Base-by-base conservation (phyloP, 2,113 vertebrate genomes). In the Otocyon megalotis region DNA sequence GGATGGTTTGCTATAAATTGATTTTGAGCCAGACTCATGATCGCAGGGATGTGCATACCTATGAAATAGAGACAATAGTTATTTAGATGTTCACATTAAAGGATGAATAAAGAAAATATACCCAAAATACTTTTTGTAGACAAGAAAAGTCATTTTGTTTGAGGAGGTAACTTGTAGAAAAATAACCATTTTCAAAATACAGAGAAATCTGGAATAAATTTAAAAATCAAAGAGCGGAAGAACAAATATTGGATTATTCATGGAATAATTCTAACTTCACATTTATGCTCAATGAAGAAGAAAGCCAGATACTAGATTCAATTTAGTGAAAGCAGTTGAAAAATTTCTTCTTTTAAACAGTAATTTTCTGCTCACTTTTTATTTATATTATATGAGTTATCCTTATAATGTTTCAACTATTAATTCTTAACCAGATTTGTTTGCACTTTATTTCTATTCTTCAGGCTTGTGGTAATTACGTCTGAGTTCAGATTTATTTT, bases 21-120 rank as follows among this genome's bases (percentile, higher is more conserved):
- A 56, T 98, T 98, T 85, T 32, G 92, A 91, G 96, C 77, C 97
- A 98, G 79, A 86, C 98, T 99, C 98, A 99, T 99, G 77, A 98
- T 97, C 35, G 35, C 93, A 67, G 98, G 97, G 56, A 98, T 83
- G 22, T 98, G 82, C 22, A 98, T 65, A 35, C 97, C 98, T 97
- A 58, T 24, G 37, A 98, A 97, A 94, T 0, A 94, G 37, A 97
- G 37, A 83, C 3, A 85, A 19, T 3, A 35, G 54, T 85, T 50
- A 96, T 80, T 95, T 71, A 82, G 32, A 82, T 54, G 5, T 28
- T 71, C 82, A 89, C 37, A 60, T 67, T 81, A 28, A 87, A 72
- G 93, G 2, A 62, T 62, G 54, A 60, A 20, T 74, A 94, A 87
- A 82, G 17, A 69, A 96, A 90, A 90, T 43, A 92, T 8, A 86